phyloP scores from a whole-genome alignment of 2,888 invertebrate genomes.

The Cantharis nigra region DNA sequence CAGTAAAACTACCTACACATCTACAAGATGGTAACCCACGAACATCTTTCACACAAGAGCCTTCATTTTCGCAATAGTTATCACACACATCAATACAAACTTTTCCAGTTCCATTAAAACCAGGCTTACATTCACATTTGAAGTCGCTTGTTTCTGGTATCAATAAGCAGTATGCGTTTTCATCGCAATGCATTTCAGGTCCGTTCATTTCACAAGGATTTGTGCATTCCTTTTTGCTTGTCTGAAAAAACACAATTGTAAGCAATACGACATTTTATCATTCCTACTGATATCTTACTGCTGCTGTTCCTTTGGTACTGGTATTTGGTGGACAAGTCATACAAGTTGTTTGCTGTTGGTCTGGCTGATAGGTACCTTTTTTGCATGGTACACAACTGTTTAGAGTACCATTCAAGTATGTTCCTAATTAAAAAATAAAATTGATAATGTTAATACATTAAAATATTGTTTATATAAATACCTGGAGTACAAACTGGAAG shows the following conservation, averaged over 20 bases:
- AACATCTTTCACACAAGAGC: constrained; percentile 82
- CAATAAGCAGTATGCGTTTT: constrained; percentile 84
- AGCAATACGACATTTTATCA: background rate
- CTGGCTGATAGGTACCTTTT: constrained; percentile 88
- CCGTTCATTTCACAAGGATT: constrained; percentile 89
- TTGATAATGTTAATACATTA: too few species aligned
- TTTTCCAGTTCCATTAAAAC: constrained; percentile 87
- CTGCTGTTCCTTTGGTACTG: constrained; percentile 81
- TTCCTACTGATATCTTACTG: constrained; percentile 63
- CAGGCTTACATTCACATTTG: constrained; percentile 91
- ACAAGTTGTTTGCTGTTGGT: constrained; percentile 85
- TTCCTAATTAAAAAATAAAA: constrained; percentile 59
- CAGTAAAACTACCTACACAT: constrained; percentile 91
- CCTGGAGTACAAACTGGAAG: constrained; percentile 84
- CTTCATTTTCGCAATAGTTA: constrained; percentile 87
- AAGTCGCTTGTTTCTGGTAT: constrained; percentile 83
- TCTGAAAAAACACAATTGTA: constrained; percentile 56
- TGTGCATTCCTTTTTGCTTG: constrained; percentile 80
- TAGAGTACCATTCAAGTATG: constrained; percentile 82
- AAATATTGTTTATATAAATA: constrained; percentile 38
- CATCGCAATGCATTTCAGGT: constrained; percentile 82
- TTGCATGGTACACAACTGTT: constrained; percentile 87
- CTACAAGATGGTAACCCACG: constrained; percentile 85
- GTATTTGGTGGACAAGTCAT: constrained; percentile 88
- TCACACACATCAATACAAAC: constrained; percentile 82